Evolutionary conservation across 2,113 vertebrate genomes (phyloP).

Genomic region (Antigone vipio): DNA sequence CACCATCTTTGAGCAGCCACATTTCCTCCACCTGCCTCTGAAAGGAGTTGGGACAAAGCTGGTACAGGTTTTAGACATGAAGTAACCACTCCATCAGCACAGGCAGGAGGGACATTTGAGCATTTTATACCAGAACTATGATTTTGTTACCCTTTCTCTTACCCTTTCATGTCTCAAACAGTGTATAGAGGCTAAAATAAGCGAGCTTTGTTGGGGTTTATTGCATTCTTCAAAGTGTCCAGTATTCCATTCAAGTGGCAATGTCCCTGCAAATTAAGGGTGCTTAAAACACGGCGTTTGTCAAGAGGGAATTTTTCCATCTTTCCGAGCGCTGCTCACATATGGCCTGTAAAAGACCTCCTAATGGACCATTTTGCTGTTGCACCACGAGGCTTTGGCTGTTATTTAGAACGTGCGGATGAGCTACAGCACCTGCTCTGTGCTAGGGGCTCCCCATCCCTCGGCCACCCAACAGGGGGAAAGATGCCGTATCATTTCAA

Average conservation of each 20-base stretch:
- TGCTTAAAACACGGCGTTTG: neutral
- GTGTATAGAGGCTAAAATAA: neutral
- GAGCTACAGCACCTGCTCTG: neutral
- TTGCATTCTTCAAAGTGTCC: neutral
- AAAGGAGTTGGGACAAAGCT: neutral
- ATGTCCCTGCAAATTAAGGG: neutral
- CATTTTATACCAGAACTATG: neutral
- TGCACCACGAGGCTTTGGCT: neutral
- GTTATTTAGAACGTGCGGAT: neutral
- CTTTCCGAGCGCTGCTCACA: neutral
- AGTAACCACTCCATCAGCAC: neutral
- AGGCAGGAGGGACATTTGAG: neutral
- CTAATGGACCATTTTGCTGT: neutral
- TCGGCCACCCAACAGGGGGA: neutral
- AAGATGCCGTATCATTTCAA: neutral
- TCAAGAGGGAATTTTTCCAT: neutral
- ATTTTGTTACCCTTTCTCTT: neutral
- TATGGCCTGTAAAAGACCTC: neutral
- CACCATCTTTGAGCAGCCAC: neutral
- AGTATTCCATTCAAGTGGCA: neutral
- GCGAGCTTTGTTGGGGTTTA: neutral
- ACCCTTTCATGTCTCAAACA: neutral
- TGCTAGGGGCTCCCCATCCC: neutral
- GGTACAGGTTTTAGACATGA: neutral
- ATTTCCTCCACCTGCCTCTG: neutral